Evolutionary conservation across 2,113 vertebrate genomes (phyloP).

Genomic region (Triplophysa dalaica): DNA sequence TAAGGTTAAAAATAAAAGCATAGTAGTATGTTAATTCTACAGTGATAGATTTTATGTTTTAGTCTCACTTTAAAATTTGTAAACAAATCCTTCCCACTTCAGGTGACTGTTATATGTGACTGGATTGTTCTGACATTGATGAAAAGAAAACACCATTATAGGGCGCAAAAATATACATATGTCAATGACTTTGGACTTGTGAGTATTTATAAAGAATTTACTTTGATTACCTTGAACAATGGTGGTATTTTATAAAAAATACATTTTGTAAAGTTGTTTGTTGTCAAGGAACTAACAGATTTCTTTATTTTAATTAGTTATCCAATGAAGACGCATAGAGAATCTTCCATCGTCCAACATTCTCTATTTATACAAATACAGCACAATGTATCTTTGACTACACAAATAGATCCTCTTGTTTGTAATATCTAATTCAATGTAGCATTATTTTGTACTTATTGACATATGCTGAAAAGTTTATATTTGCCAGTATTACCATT

Average conservation of each 20-base stretch:
- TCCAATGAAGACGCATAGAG: slow-evolving; percentile 41
- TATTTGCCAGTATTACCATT: too few species aligned
- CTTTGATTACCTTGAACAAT: neutral
- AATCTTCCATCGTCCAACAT: neutral
- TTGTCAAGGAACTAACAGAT: neutral
- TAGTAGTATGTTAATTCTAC: too few species aligned
- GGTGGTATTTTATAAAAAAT: neutral
- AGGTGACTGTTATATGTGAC: slow-evolving; percentile 85
- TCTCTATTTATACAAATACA: neutral
- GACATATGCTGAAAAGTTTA: too few species aligned
- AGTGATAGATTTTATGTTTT: slow-evolving; percentile 1
- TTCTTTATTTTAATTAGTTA: slow-evolving; percentile 35
- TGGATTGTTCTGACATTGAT: slow-evolving; percentile 79
- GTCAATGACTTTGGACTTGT: slow-evolving; percentile 81
- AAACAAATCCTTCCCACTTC: neutral
- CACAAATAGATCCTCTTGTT: too few species aligned
- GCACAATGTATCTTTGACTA: neutral
- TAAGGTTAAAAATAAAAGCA: too few species aligned
- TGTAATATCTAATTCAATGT: neutral
- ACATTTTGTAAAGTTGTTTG: neutral
- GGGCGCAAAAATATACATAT: slow-evolving; percentile 83
- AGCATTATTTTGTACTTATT: too few species aligned
- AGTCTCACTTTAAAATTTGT: neutral
- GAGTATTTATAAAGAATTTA: slow-evolving; percentile 42
- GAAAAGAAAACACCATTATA: slow-evolving; percentile 78